Percentiles rank a stretch among this genome's conserved stretches.
Evolutionary conservation across 2,797 vertebrate genomes (phyloP).

Genomic region (Distichodus sexfasciatus): DNA sequence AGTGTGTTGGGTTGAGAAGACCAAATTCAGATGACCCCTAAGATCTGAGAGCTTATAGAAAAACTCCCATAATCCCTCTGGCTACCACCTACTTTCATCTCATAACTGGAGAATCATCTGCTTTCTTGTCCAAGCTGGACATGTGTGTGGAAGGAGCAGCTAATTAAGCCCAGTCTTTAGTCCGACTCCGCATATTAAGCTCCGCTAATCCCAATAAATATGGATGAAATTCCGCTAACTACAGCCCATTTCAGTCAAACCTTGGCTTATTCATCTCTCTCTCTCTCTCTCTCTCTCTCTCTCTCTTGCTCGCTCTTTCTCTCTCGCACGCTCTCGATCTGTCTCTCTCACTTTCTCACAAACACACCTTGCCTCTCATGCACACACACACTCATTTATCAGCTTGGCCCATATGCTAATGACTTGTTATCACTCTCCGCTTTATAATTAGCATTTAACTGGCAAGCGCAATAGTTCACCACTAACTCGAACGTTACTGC

Average conservation of each 20-base stretch:
- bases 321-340: neutral
- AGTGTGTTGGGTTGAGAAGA: neutral
- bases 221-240: conserved; percentile 31
- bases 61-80: conserved; percentile 28
- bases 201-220: conserved; percentile 38
- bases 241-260: neutral
- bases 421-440: conserved; percentile 12
- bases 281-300: neutral
- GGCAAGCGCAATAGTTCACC: conserved; percentile 6
- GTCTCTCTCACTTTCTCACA: neutral
- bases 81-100: conserved; percentile 26
- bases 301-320: neutral
- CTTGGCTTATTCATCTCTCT: conserved; percentile 15
- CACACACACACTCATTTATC: conserved; percentile 17
- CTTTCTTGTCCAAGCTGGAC: conserved; percentile 15
- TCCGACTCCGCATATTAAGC: conserved; percentile 29
- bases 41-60: conserved; percentile 19
- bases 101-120: conserved; percentile 37
- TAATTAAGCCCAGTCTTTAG: conserved; percentile 36
- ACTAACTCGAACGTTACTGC: neutral
- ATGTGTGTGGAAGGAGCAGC: neutral
- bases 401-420: conserved; percentile 34
- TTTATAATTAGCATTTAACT: conserved; percentile 28
- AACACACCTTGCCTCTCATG: neutral
- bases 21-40: conserved; percentile 1